A percentile compares a stretch with the other conserved stretches of the same genome.
phyloP scores from a whole-genome alignment of 2,888 invertebrate species.

The Drosophila demipolita region DNA sequence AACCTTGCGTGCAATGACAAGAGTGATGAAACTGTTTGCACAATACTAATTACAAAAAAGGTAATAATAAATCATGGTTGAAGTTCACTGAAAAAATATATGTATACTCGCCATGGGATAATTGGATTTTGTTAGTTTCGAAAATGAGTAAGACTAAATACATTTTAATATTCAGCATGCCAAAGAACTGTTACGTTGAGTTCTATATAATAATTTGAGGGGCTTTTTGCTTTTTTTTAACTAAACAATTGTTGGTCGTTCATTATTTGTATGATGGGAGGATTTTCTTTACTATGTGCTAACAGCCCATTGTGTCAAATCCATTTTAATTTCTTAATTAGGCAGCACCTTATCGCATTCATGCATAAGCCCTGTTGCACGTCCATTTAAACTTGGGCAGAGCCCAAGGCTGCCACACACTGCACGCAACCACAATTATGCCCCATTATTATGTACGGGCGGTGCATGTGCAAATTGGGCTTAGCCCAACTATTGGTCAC shows the following conservation, averaged over 20 bases:
- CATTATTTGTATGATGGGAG: neutral
- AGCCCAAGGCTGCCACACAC: slow-evolving; percentile 6
- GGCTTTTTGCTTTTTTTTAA: neutral
- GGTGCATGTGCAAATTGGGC: slow-evolving; percentile 16
- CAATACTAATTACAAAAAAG: neutral
- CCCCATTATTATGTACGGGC: neutral
- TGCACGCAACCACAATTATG: slow-evolving; percentile 6
- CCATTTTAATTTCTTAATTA: slow-evolving; percentile 1
- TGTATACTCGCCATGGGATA: neutral
- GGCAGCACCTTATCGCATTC: neutral
- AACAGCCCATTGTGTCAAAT: neutral
- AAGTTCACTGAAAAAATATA: neutral
- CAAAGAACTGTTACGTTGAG: neutral
- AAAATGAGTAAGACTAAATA: neutral
- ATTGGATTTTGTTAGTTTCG: too few species aligned
- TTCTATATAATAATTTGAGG: neutral
- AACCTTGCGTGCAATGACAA: neutral
- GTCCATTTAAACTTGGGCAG: slow-evolving; percentile 3
- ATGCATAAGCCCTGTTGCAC: slow-evolving; percentile 34
- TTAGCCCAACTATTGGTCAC: slow-evolving; percentile 14
- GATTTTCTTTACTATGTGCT: neutral
- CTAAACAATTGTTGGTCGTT: neutral
- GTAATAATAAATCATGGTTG: neutral
- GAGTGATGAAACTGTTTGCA: neutral
- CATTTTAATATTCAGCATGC: neutral